Percentiles rank a stretch among this genome's conserved stretches.
phyloP scores from a whole-genome alignment of 1,140 invertebrate genomes.

The Drosophila tsacasi region DNA sequence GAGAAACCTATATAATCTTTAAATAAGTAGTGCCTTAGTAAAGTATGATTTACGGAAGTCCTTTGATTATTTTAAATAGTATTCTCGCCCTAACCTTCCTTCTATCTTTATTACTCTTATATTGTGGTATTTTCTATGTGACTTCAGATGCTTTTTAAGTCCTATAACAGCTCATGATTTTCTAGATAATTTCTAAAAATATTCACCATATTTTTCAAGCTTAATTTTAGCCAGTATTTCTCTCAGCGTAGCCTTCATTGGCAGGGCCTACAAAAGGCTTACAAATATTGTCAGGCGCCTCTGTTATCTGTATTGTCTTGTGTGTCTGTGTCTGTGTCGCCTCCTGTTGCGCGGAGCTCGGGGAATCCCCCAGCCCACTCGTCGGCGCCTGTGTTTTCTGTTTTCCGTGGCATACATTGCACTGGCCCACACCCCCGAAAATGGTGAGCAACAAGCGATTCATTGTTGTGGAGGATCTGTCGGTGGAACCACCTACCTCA shows the following conservation, averaged over 20 bases:
- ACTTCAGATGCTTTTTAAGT: neutral
- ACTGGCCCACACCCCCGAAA: slow-evolving; percentile 22
- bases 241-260: neutral
- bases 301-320: slow-evolving; percentile 49
- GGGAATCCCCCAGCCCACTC: neutral
- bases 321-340: slow-evolving; percentile 34
- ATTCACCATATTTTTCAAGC: neutral
- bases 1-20: no score
- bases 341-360: slow-evolving; percentile 64
- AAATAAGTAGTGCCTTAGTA: neutral
- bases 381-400: slow-evolving; percentile 4
- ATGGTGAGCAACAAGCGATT: slow-evolving; percentile 64
- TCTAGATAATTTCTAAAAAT: neutral
- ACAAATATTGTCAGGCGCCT: slow-evolving; percentile 44
- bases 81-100: neutral
- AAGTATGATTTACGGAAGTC: neutral
- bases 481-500: slow-evolving; percentile 9
- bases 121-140: neutral
- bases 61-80: neutral
- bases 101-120: neutral
- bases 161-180: neutral
- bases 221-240: neutral
- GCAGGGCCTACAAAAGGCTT: slow-evolving; percentile 49
- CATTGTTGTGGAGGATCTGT: slow-evolving; percentile 33
- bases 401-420: slow-evolving; percentile 25